A percentile compares a stretch with the other conserved stretches of the same genome.
Evolutionary conservation across 2,113 vertebrate genomes (phyloP).

Genomic region (Hemiprocne comata): DNA sequence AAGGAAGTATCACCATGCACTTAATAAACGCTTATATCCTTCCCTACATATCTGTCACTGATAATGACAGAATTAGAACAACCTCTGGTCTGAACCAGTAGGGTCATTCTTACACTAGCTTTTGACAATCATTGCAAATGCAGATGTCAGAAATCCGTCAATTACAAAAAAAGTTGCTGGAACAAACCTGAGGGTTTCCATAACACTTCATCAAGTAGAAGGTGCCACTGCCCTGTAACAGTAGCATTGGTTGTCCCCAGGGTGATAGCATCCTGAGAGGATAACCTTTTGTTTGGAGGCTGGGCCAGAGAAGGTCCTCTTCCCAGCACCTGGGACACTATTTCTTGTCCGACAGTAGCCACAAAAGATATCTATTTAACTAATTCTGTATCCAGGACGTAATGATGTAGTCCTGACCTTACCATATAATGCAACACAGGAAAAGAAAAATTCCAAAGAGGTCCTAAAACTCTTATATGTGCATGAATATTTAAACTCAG

Average conservation of each 20-base stretch:
- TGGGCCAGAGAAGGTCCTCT: not conserved
- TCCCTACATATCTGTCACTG: not conserved
- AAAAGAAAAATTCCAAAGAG: not conserved
- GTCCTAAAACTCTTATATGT: not conserved
- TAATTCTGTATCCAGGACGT: not conserved
- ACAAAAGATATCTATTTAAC: not conserved
- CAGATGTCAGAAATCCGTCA: not conserved
- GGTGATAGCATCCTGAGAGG: not conserved
- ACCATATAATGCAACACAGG: not conserved
- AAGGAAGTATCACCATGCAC: not conserved
- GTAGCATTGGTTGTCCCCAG: not conserved
- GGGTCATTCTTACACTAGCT: not conserved
- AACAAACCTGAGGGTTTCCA: not conserved
- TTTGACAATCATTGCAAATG: not conserved
- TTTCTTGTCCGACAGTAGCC: not conserved
- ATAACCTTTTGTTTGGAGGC: not conserved
- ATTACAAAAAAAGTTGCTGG: not conserved
- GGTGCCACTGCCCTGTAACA: not conserved
- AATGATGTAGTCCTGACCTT: not conserved
- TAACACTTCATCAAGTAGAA: not conserved
- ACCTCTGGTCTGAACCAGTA: not conserved
- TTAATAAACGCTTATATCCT: not conserved
- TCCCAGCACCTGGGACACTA: not conserved
- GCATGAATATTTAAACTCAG: not conserved
- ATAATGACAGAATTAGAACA: not conserved